Base-by-base conservation (phyloP, 2,888 invertebrate species). In the Venusia cambrica region DNA sequence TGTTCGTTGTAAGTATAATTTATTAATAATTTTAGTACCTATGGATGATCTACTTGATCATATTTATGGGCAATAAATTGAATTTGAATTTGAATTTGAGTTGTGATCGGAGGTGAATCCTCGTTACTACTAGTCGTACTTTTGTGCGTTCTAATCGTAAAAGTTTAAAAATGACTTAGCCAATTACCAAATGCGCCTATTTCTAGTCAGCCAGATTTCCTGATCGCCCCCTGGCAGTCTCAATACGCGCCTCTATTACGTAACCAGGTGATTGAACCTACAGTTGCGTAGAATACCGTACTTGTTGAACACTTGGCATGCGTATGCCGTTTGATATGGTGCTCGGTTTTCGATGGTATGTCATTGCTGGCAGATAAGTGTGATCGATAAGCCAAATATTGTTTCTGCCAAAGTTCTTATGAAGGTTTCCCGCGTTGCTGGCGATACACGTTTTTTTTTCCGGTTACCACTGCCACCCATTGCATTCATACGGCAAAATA, bases 261-360 rank as follows among this genome's bases (percentile, higher is more conserved):
- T 38, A 47, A 47, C 39, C 45, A 38, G 49, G 49, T 50, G 49
- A 50, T 42, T 47, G 49, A 50, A 47, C 49, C 32, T 19, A 7
- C 25, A 10, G 40, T 41, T 42, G 44, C 45, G 47, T 47, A 42
- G 38, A 28, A 25, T 36, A 34, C 43, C 40, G 38, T 37, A 39
- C 16, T 15, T 19, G n/a, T n/a, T n/a, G 25, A 24, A 25, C 18
- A 22, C 35, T 31, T 7, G 14, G 24, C 24, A 31, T 29, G 39
- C 27, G 40, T 31, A 17, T 18, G 18, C 24, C 29, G 25, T 39
- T 28, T 38, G 44, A 33, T 30, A 29, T 24, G 31, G 10, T 10
- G 18, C 38, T 46, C 9, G 24, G 28, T 28, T 19, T 33, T 28
- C 9, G 15, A 30, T 36, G 12, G 20, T 16, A 30, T 25, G 16